Evolutionary conservation across 2,113 vertebrate genomes (phyloP), one percentile per base, ranked within the genome.

Genomic region (Carassius auratus): DNA sequence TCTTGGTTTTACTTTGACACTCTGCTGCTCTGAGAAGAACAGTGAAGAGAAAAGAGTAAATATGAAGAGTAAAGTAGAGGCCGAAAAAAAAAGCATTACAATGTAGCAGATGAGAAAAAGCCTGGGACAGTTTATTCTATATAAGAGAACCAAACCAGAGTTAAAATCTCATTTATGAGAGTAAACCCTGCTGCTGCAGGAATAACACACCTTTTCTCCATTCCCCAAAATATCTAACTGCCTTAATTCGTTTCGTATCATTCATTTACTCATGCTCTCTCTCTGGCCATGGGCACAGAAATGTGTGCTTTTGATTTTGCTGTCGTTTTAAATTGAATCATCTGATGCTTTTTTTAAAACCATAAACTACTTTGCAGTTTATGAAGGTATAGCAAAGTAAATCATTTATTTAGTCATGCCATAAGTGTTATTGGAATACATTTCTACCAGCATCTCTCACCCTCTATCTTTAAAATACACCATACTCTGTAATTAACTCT

Each of bases 401-500:
- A 73, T 48, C 7, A 71, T 10, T 38, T 7, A 13, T 74, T 48
- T 74, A 23, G 10, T 23, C 71, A 3, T 26, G 61, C 42, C 38
- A 30, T 19, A 15, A 19, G 15, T 55, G 45, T 15, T 81, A 36
- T 36, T 62, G 78, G 59, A 14, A 73, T 26, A 8, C 13, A 36
- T 57, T 78, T n/a, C 5, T 30, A 19, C 5, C 8, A 21, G 12
- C 36, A 66, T 69, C 13, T 55, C 66, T 73, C 48, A 38, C 50
- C 17, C 26, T 57, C 66, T 83, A 36, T 82, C 38, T 71, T 83
- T 38, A 71, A 73, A 21, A 73, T 83, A 55, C 19, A 57, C 5
- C 19, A 36, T n/a, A 83, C 66, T 83, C 50, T 73, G 55, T 83
- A 38, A 57, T 83, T 83, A 73, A 73, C 66, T 23, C 50, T 4